These are phyloP conservation scores for Clinocottus analis DNA, from an alignment of 2,113 vertebrate genomes.

Conservation along the genomic window DNA sequence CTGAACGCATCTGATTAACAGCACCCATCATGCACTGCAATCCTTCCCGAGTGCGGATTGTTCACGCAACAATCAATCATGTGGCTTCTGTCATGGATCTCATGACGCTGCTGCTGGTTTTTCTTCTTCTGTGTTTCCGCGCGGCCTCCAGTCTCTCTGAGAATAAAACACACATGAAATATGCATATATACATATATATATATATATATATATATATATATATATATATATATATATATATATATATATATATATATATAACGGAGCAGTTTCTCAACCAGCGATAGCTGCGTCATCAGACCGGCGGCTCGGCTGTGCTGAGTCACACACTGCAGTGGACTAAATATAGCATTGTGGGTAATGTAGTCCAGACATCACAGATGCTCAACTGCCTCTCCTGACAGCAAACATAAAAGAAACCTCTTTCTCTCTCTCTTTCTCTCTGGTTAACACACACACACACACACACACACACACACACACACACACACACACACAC, in stretches of 20 bases:
- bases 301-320: slow-evolving; percentile 62
- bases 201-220: no score
- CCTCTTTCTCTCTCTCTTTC: no score
- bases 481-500: slow-evolving; percentile 6
- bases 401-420: background rate
- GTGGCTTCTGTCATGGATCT: background rate
- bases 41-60: background rate
- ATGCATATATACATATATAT: no score
- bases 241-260: background rate
- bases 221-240: no score
- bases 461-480: no score
- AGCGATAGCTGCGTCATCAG: slow-evolving; percentile 40
- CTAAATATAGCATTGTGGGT: slow-evolving; percentile 80
- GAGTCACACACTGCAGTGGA: slow-evolving; percentile 80
- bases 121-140: accelerated
- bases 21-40: background rate
- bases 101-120: background rate
- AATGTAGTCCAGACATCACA: slow-evolving; percentile 61
- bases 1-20: background rate
- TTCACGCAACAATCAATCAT: background rate
- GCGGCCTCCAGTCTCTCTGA: no score
- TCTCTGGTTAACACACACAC: no score
- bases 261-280: background rate
- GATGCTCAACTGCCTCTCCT: slow-evolving; percentile 23
- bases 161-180: background rate